Conservation (phyloP, 2,113 vertebrate genomes). For the Glareola pratincola region DNA sequence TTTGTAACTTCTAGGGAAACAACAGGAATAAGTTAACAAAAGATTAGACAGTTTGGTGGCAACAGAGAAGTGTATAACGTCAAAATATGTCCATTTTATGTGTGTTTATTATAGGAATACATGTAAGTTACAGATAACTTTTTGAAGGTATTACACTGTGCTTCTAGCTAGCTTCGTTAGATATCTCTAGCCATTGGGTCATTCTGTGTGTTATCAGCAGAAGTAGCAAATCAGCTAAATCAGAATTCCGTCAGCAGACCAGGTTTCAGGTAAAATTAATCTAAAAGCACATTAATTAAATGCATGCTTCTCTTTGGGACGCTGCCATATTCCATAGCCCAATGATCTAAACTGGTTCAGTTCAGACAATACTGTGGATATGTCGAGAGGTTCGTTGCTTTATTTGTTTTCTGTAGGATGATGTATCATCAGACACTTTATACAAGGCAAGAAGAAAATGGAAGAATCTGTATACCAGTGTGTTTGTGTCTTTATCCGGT, state of each 20-base stretch:
- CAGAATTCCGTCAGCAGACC: background rate
- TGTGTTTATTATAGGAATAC: background rate
- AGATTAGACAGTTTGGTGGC: background rate
- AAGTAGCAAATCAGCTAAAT: background rate
- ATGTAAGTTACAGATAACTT: background rate
- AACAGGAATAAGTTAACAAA: background rate
- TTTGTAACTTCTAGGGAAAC: background rate
- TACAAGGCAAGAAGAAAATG: background rate
- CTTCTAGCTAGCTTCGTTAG: background rate
- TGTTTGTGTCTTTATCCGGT: background rate
- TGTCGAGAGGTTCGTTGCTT: background rate
- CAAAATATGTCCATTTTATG: background rate
- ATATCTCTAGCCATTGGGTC: background rate
- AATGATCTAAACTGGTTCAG: background rate
- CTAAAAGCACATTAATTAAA: slow-evolving; percentile 2
- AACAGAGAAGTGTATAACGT: background rate
- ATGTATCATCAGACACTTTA: background rate
- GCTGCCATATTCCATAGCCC: background rate
- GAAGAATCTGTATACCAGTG: background rate
- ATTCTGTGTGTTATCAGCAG: background rate
- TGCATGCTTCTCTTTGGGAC: background rate
- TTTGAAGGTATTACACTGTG: background rate
- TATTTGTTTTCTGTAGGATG: background rate
- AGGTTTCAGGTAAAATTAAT: background rate
- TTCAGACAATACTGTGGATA: background rate